These are phyloP conservation scores for Pristionchus exspectatus DNA, from an alignment of 2,888 invertebrate species.

Conservation along the genomic window DNA sequence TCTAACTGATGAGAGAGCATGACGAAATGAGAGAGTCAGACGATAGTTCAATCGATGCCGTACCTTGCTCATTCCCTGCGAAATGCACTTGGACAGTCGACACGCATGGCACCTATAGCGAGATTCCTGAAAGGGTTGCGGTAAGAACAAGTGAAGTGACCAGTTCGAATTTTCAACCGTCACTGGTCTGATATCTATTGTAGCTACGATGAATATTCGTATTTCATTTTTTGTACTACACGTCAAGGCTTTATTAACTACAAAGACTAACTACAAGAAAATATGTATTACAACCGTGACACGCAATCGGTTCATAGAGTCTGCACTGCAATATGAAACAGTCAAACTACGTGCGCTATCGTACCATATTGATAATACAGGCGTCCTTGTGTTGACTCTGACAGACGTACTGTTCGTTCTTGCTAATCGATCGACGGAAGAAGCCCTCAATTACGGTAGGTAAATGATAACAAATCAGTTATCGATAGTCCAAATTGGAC, in stretches of 20 bases:
- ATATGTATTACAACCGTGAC: too few species aligned
- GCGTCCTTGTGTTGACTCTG: neutral
- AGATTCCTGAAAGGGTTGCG: neutral
- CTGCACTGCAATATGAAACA: too few species aligned
- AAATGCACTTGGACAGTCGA: conserved; percentile 97
- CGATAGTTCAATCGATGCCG: too few species aligned
- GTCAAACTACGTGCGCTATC: neutral
- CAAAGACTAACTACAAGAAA: too few species aligned
- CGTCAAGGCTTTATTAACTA: too few species aligned
- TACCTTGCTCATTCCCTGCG: conserved; percentile 93
- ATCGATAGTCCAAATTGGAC: neutral
- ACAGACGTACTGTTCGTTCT: conserved; percentile 61
- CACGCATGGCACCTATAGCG: conserved; percentile 89
- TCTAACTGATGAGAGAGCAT: too few species aligned
- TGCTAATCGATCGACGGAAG: conserved; percentile 73
- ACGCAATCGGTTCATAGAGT: too few species aligned
- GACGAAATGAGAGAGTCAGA: too few species aligned
- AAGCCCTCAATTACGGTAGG: conserved; percentile 66
- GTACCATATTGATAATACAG: conserved; percentile 55
- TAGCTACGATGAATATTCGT: too few species aligned
- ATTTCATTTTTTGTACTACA: neutral
- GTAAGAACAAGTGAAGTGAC: too few species aligned
- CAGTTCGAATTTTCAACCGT: too few species aligned
- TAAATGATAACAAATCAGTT: neutral
- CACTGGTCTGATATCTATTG: too few species aligned